Evolutionary conservation across 1,140 invertebrate genomes (phyloP), one percentile per base, ranked within the genome.

Genomic region (Marisa cornuarietis): DNA sequence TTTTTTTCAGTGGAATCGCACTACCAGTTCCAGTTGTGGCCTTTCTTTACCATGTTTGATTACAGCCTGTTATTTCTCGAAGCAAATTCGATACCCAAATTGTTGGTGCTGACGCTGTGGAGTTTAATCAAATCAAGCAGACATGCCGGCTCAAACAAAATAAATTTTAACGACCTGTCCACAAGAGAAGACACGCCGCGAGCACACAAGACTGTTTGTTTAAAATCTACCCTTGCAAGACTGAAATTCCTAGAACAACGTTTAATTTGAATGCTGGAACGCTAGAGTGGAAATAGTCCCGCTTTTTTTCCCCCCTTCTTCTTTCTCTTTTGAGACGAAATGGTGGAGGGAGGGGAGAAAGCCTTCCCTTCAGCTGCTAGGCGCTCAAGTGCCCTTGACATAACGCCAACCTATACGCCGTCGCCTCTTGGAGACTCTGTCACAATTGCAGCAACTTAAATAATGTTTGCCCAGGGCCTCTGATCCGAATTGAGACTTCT

Each of bases 161-260:
- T 73, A 73, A 73, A 73, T 49, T 73, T 73, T 51, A 73, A 73
- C 54, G 71, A 73, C 71, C 54, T 73, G 71, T 49, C 11, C 49
- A 52, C 22, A 54, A 13, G 54, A 54, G 71, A 73, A 26, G 52
- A 14, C n/a, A 20, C 13, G 18, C 11, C 18, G 54, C 24, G 71
- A 52, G 18, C 71, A 73, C 71, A 73, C 51, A 52, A 7, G 18
- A 10, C 20, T 54, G 42, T 73, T 54, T 73, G 52, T 54, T 73
- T n/a, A 73, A 22, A 73, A 73, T 54, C 49, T 73, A 73, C 71
- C 71, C 49, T n/a, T 22, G n/a, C 71, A 42, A 52, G 71, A 49
- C 42, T 6, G 10, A 73, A 52, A 49, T 73, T 42, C 22, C 42
- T n/a, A 54, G 71, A 73, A 73, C 71, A 73, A 73, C 71, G 42